Evolutionary conservation across 2,888 invertebrate species (phyloP).

Genomic region (Gandaritis pyraliata): DNA sequence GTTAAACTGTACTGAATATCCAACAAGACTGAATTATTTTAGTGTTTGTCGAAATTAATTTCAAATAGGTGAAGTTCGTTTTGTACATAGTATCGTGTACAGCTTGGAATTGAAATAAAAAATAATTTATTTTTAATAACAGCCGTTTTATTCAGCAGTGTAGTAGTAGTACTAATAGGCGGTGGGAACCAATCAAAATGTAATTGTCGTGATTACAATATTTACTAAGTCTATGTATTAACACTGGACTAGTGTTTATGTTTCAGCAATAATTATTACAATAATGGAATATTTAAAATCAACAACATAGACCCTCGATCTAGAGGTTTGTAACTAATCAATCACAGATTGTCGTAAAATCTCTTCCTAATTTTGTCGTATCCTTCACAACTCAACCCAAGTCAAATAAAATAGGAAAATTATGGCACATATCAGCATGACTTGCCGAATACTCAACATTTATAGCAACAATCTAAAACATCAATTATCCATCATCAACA

Average conservation of each 20-base stretch:
- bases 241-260: conserved; percentile 17
- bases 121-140: conserved; percentile 77
- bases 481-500: conserved; percentile 37
- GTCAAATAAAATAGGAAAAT: conserved; percentile 32
- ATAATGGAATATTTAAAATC: conserved; percentile 28
- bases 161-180: conserved; percentile 3
- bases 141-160: conserved; percentile 3
- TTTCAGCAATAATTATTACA: conserved; percentile 14
- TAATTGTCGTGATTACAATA: conserved; percentile 13
- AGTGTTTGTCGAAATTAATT: conserved; percentile 64
- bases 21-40: conserved; percentile 79
- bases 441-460: conserved; percentile 25
- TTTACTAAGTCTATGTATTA: not conserved
- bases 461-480: conserved; percentile 28
- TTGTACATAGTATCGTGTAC: conserved; percentile 65
- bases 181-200: conserved; percentile 20
- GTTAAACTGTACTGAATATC: conserved; percentile 76
- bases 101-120: conserved; percentile 71
- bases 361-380: conserved; percentile 20
- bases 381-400: conserved; percentile 37
- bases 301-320: conserved; percentile 23
- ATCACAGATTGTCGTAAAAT: conserved; percentile 34
- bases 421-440: conserved; percentile 30
- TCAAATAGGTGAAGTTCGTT: conserved; percentile 53
- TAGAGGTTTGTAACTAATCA: conserved; percentile 27